phyloP scores from a whole-genome alignment of 2,113 vertebrate genomes.

The Amblyornis subalaris region DNA sequence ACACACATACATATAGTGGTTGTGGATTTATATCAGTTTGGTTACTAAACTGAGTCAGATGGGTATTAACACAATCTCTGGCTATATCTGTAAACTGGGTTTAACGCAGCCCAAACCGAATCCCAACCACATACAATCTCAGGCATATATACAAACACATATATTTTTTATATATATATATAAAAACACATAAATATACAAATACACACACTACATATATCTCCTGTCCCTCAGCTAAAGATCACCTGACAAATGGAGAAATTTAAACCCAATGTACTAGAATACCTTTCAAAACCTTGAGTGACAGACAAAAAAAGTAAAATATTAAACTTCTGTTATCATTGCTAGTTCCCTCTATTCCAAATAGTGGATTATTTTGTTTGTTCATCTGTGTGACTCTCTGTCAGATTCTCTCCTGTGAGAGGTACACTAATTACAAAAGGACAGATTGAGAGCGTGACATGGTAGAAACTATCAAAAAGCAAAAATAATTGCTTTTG shows the following conservation, averaged over 20 bases:
- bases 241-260: background rate
- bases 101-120: background rate
- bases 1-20: background rate
- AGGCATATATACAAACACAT: background rate
- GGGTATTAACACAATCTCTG: background rate
- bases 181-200: background rate
- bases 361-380: background rate
- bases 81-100: background rate
- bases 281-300: background rate
- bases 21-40: background rate
- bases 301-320: background rate
- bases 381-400: background rate
- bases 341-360: background rate
- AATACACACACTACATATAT: background rate
- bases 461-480: background rate
- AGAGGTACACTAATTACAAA: background rate
- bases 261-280: background rate
- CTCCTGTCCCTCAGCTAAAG: background rate
- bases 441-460: background rate
- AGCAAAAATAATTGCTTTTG: background rate
- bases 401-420: background rate
- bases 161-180: rapidly evolving
- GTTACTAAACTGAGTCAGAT: background rate
- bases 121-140: no score
- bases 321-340: background rate